Base-by-base conservation (phyloP, 2,797 vertebrate species). In the Oceanodroma leucorhoa region DNA sequence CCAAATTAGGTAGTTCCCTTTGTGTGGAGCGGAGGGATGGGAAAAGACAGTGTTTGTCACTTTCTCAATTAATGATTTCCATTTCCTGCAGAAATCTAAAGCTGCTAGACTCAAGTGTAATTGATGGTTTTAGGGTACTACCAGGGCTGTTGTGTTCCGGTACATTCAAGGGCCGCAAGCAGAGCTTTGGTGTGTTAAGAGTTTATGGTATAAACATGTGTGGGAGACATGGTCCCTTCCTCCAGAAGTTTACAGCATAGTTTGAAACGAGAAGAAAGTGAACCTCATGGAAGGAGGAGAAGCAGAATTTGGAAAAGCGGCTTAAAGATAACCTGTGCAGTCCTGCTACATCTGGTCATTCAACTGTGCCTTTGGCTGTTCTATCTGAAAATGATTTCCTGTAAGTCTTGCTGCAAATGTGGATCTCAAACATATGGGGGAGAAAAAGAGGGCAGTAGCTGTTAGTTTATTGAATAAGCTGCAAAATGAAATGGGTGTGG, bases 181-280 rank as follows among this genome's bases (percentile, higher is more conserved):
- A 73, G 67, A 41, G 16, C 36, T 77, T 64, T 36, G 34, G 5
- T 70, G 7, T 41, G 17, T 41, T 85, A 41, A n/a, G 34, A 46
- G 30, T 66, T 85, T 26, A 17, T 36, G 8, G 29, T 82, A 3
- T 54, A 21, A 88, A 61, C 14, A 17, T 1, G 17, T 9, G 6
- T 48, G 41, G 15, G 64, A 83, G 27, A 50, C 2, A 2, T 4
- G 4, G 23, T 34, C 51, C 6, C 9, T 80, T 54, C 46, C n/a
- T 9, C 30, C 8, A 13, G 32, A 83, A 46, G 10, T 45, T 58
- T 32, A 57, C 18, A 32, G n/a, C 0, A 0, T 24, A 23, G 13
- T 80, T 70, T 80, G 40, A 55, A 89, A 55, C 19, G 40, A 40
- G 26, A n/a, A 53, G 40, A 23, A 93, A 50, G 24, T 15, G 16